Evolutionary conservation across 2,113 vertebrate genomes (phyloP).

Genomic region (Rhizomys pruinosus): DNA sequence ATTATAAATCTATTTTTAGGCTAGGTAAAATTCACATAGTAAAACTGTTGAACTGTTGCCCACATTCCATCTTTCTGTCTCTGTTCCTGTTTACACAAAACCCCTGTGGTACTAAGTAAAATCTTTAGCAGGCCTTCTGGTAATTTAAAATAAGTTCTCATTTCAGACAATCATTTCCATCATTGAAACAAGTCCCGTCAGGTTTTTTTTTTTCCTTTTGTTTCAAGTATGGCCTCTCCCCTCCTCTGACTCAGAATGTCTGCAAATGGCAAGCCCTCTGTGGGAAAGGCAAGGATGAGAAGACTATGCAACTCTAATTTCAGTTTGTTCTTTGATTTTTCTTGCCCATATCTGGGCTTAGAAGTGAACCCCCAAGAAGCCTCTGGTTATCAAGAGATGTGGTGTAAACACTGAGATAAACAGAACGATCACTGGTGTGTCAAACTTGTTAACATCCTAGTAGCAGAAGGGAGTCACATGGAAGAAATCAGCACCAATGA

Average conservation of each 20-base stretch:
- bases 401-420: not conserved
- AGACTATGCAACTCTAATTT: not conserved
- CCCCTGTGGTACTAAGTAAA: not conserved
- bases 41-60: not conserved
- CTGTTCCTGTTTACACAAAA: not conserved
- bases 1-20: too few relatives aligned
- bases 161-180: not conserved
- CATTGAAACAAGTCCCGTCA: not conserved
- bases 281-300: not conserved
- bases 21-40: not conserved
- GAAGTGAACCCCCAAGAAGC: too few relatives aligned
- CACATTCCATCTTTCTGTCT: rapidly evolving
- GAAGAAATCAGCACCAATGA: not conserved
- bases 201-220: not conserved
- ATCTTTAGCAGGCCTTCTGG: not conserved
- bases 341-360: not conserved
- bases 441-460: not conserved
- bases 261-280: not conserved
- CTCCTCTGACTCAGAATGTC: not conserved
- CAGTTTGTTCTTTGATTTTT: not conserved
- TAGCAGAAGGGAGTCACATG: not conserved
- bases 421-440: not conserved
- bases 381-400: not conserved
- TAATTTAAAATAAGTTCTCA: not conserved
- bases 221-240: not conserved